Conservation (phyloP, 2,113 vertebrate species). For the Ameiurus melas region DNA sequence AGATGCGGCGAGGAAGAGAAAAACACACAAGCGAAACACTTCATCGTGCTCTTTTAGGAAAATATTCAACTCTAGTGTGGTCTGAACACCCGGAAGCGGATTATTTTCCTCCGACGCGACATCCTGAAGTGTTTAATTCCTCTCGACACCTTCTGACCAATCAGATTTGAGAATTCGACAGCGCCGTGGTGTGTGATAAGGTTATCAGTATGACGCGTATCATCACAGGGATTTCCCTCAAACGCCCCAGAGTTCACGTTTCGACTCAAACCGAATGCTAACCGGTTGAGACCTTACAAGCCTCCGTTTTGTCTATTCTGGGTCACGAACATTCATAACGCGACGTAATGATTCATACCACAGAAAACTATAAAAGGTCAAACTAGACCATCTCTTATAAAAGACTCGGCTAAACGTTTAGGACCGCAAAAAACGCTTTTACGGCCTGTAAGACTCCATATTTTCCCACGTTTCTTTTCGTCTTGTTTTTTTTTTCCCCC, state of each 20-base stretch:
- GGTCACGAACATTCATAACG: slow-evolving; percentile 51
- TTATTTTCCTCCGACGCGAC: background rate
- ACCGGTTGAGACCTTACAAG: background rate
- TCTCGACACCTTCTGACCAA: background rate
- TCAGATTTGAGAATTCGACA: background rate
- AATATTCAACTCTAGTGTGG: background rate
- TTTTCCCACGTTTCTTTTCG: slow-evolving; percentile 27
- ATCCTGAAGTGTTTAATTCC: no score
- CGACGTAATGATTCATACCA: slow-evolving; percentile 48
- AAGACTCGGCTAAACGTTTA: slow-evolving; percentile 1
- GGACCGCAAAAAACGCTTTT: slow-evolving; percentile 32
- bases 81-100: background rate
- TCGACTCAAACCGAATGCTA: slow-evolving; percentile 15
- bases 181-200: background rate
- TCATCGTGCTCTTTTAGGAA: background rate
- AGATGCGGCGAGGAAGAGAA: no score
- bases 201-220: background rate
- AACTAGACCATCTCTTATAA: slow-evolving; percentile 34
- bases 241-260: background rate
- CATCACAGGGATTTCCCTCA: slow-evolving; percentile 19
- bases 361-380: slow-evolving; percentile 42
- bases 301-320: slow-evolving; percentile 36
- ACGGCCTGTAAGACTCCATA: slow-evolving; percentile 35
- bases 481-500: background rate
- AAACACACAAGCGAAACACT: no score